Conservation (phyloP, 1,140 invertebrate species). For the Thalassaphorura encarpata region DNA sequence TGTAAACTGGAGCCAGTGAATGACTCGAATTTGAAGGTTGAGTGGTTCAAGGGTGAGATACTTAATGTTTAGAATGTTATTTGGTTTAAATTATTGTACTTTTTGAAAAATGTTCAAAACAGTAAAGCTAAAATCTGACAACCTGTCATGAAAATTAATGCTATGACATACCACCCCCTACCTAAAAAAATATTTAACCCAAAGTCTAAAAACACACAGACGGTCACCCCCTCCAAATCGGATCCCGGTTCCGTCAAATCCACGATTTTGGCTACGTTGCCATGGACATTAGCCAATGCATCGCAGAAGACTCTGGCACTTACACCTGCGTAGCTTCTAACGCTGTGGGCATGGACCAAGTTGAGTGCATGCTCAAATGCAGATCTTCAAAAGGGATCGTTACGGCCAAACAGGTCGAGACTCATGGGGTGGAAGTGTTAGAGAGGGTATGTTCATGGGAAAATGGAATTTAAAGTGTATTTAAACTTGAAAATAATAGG, state of each 20-base stretch:
- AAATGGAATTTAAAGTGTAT: too few relatives aligned
- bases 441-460: too few relatives aligned
- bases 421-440: slow-evolving; percentile 70
- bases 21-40: slow-evolving; percentile 83
- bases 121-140: too few relatives aligned
- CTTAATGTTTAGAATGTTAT: slow-evolving; percentile 48
- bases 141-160: too few relatives aligned
- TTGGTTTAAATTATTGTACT: too few relatives aligned
- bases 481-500: too few relatives aligned
- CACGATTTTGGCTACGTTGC: slow-evolving; percentile 94
- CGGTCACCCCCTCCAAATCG: slow-evolving; percentile 1
- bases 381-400: slow-evolving; percentile 51
- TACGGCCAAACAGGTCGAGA: slow-evolving; percentile 71
- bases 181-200: neutral
- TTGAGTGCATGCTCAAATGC: slow-evolving; percentile 53
- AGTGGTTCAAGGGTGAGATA: slow-evolving; percentile 86
- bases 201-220: neutral
- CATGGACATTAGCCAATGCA: slow-evolving; percentile 77
- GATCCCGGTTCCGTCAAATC: slow-evolving; percentile 71
- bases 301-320: slow-evolving; percentile 84
- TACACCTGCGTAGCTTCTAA: slow-evolving; percentile 92
- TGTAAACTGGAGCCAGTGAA: slow-evolving; percentile 94
- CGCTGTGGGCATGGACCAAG: slow-evolving; percentile 74
- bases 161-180: neutral
- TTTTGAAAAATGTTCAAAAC: too few relatives aligned